phyloP scores from a whole-genome alignment of 1,140 invertebrate species.

The Bombyx mandarina region DNA sequence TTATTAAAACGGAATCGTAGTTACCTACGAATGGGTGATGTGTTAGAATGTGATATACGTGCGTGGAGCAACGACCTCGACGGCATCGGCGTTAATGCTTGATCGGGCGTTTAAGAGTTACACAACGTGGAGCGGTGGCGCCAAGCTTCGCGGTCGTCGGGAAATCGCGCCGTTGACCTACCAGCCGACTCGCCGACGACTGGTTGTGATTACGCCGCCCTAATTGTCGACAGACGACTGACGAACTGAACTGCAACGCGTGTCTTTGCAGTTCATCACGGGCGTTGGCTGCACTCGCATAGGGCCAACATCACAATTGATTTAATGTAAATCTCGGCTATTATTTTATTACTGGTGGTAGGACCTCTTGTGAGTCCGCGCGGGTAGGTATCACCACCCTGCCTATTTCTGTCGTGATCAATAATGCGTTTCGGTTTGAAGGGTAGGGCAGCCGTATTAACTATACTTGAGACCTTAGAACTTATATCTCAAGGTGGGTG shows the following conservation, averaged over 20 bases:
- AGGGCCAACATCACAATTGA: no score
- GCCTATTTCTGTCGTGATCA: no score
- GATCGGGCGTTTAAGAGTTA: conserved; percentile 45
- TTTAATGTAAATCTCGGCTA: no score
- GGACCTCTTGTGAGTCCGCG: no score
- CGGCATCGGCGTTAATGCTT: conserved; percentile 29
- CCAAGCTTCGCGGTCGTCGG: conserved; percentile 50
- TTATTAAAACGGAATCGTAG: conserved; percentile 13
- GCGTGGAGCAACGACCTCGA: conserved; percentile 60
- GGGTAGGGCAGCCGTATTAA: no score
- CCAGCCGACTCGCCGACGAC: conserved; percentile 41
- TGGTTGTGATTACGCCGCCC: conserved; percentile 58
- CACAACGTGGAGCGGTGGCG: conserved; percentile 50
- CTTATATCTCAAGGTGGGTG: no score
- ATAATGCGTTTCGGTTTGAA: no score
- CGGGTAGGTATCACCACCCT: no score
- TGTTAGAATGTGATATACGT: conserved; percentile 22
- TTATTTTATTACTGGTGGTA: no score
- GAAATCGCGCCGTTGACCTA: conserved; percentile 58
- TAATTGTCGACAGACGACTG: conserved; percentile 49
- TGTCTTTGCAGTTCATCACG: conserved; percentile 49
- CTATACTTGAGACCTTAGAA: no score
- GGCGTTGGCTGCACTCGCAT: neutral
- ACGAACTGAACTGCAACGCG: conserved; percentile 31
- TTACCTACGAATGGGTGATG: conserved; percentile 5